Conservation (phyloP, 92 coral and sea anemone genomes). For the Phymanthus crucifer region DNA sequence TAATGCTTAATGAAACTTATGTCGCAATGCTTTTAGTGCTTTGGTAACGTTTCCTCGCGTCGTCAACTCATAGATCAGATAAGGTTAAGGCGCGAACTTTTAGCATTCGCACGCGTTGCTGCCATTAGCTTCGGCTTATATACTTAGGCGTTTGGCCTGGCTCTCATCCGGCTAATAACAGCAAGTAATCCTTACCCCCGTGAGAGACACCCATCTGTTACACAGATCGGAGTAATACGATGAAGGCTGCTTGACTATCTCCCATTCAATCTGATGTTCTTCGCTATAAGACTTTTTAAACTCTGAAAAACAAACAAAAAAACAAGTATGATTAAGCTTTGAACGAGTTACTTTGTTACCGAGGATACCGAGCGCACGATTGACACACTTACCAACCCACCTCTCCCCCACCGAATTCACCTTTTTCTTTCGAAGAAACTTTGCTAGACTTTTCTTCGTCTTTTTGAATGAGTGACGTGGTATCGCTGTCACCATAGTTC, state of each 20-base stretch:
- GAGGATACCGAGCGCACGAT: not conserved
- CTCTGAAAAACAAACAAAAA: constrained; percentile 31
- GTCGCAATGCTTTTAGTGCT: too few species aligned
- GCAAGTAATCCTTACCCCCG: constrained; percentile 78
- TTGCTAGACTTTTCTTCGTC: constrained; percentile 25
- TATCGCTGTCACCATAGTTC: constrained; percentile 53
- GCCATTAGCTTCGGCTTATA: too few species aligned
- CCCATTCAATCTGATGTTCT: constrained; percentile 87
- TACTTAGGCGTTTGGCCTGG: too few species aligned
- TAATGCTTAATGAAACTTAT: too few species aligned
- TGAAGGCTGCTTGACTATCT: constrained; percentile 87
- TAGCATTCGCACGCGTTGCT: too few species aligned
- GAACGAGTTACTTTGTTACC: not conserved
- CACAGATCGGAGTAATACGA: constrained; percentile 89
- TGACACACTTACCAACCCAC: not conserved
- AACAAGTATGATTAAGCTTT: not conserved
- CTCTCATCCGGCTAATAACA: not conserved
- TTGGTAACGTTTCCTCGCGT: not conserved
- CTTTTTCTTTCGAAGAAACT: constrained; percentile 37
- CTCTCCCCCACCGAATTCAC: constrained; percentile 28
- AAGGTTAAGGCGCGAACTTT: too few species aligned
- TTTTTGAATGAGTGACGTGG: constrained; percentile 34
- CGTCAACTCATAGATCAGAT: not conserved
- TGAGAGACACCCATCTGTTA: constrained; percentile 96
- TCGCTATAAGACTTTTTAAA: constrained; percentile 65